Base-by-base conservation (phyloP, 2,888 invertebrate genomes). In the Pantelozetes paolii region DNA sequence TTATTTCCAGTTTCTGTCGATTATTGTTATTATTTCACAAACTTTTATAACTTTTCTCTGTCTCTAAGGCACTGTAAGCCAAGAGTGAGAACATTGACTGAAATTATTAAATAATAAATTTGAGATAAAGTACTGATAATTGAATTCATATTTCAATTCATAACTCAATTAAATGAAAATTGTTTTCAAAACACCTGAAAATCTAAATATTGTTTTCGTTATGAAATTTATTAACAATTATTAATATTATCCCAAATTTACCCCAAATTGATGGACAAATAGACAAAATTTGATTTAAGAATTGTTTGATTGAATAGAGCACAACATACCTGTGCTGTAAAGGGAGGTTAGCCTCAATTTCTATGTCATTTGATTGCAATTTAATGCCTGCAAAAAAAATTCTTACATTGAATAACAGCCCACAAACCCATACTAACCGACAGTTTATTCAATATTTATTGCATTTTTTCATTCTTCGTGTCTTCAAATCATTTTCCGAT, bases 301-400 rank as follows among this genome's bases (percentile, higher is more conserved):
- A 62, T 62, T 62, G 32, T 62, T 62, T 32, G 32, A n/a, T 62
- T 3, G 32, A 62, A 62, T 62, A 32, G 62, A 62, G 36, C 18
- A 62, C 30, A 36, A 18, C 20, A 54, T 54, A 54, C 3, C 23
- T 54, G 20, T 18, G 9, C n/a, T 59, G 15, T 62, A n/a, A 32
- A 18, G 30, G 62, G 62, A 30, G 62, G 30, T 62, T 62, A 62
- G 32, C 62, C 62, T 62, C 62, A 32, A 30, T 62, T 62, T 62
- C 18, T 62, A 62, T 62, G 62, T 62, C 62, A 62, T 62, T 62
- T 62, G 62, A 62, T 62, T 62, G 32, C 62, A 20, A 62, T 62
- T 62, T 62, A 62, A 62, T 62, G 62, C 62, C 20, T 62, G 6
- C 15, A 62, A 62, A n/a, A 11, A 18, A 13, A 30, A 18, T 62